These are phyloP conservation scores for Melinaea marsaeus DNA, from an alignment of 2,888 invertebrate species.

Conservation along the genomic window DNA sequence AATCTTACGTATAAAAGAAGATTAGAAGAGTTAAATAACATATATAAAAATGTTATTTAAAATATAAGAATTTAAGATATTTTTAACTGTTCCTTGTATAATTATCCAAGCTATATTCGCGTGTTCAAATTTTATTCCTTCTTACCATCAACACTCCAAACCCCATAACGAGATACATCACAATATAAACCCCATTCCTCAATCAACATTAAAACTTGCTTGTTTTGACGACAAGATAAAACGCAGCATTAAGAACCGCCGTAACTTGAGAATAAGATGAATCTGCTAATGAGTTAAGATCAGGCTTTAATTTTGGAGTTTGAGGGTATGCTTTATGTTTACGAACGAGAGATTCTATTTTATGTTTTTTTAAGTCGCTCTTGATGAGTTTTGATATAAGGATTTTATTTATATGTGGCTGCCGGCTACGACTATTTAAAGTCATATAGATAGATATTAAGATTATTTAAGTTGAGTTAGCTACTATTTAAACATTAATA, in stretches of 20 bases:
- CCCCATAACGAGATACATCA: slow-evolving; percentile 20
- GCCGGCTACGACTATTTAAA: too few species aligned
- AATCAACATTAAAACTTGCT: slow-evolving; percentile 59
- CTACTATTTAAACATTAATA: too few species aligned
- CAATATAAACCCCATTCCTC: slow-evolving; percentile 36
- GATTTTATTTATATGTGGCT: too few species aligned
- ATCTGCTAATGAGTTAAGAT: slow-evolving; percentile 29
- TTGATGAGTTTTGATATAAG: too few species aligned
- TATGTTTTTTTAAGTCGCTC: too few species aligned
- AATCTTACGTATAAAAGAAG: neutral
- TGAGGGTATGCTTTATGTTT: slow-evolving; percentile 6
- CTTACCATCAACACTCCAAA: slow-evolving; percentile 4
- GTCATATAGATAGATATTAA: too few species aligned
- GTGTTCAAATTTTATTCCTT: neutral
- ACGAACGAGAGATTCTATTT: neutral
- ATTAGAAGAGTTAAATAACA: neutral
- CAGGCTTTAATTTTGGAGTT: slow-evolving; percentile 12
- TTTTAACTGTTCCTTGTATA: neutral
- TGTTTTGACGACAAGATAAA: slow-evolving; percentile 58
- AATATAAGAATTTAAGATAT: too few species aligned
- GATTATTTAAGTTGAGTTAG: too few species aligned
- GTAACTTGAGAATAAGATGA: slow-evolving; percentile 43
- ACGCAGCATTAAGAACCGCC: slow-evolving; percentile 45
- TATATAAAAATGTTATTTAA: too few species aligned
- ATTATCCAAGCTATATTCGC: neutral